Base-by-base conservation (phyloP, 1,140 invertebrate species). In the Cecropterus lyciades region DNA sequence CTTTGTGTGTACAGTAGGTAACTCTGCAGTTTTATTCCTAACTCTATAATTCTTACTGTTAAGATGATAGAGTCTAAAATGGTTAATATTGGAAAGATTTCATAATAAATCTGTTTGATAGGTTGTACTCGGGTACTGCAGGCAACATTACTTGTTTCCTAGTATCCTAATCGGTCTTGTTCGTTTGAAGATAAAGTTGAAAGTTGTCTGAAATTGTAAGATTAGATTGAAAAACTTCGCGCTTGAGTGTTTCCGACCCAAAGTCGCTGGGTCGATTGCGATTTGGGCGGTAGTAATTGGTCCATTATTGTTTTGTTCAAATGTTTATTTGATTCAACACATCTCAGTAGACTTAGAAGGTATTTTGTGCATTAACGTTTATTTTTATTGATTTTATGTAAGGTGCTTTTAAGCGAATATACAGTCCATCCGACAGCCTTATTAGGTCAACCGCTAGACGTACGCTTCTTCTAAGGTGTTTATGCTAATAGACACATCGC, bases 281-380 rank as follows among this genome's bases (percentile, higher is more conserved):
- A 78, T 79, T 76, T 77, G 76, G 71, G 63, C 64, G 49, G 59
- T 20, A 65, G 57, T 84, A 80, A 84, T 84, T 81, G 79, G 69
- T 66, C 60, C 60, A 69, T 73, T 73, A 75, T 73, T 75, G 74
- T 76, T 77, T 76, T 64, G 70, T 73, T 73, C 49, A 30, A n/a
- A 24, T 52, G 68, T 68, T 70, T 70, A 62, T 59, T 71, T 73
- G 55, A 63, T 37, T 51, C 40, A 33, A 37, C 7, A 37, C 13
- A 60, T 30, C 46, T 24, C 11, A 40, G 45, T 51, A 17, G 46
- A 30, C 49, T 62, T 37, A 20, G 46, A 51, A 51, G 30, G 24
- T 27, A 40, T 49, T 62, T 49, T 16, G 42, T 20, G 15, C 56
- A 16, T 15, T 60, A n/a, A 15, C 33, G 52, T 60, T 55, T n/a